These are phyloP conservation scores for Meleagris gallopavo DNA, from an alignment of 2,113 vertebrate genomes.

Conservation along the genomic window DNA sequence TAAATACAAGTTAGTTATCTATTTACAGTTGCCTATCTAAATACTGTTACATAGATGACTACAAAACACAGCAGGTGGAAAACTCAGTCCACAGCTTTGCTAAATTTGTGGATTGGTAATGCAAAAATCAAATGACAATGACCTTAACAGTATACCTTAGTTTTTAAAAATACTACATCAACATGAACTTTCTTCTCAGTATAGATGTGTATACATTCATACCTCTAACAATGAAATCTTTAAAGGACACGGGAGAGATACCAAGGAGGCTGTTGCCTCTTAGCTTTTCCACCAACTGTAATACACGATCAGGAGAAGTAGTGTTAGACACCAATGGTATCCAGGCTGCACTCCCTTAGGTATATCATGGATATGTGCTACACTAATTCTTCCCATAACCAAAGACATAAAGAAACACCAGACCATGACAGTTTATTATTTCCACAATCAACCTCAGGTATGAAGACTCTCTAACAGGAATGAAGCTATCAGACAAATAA, in stretches of 20 bases:
- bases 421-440: neutral
- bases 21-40: neutral
- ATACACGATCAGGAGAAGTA: fast-evolving
- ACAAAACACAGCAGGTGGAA: neutral
- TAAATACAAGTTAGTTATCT: neutral
- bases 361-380: neutral
- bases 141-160: neutral
- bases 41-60: neutral
- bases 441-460: neutral
- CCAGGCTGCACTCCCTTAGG: neutral
- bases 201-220: neutral
- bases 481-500: neutral
- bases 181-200: neutral
- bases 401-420: neutral
- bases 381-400: neutral
- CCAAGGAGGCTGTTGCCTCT: neutral
- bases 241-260: neutral
- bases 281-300: neutral
- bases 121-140: neutral
- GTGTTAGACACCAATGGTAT: neutral
- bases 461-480: neutral
- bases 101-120: neutral
- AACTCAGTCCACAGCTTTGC: neutral
- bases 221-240: neutral
- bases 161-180: neutral